Evolutionary conservation across 2,113 vertebrate genomes (phyloP), one percentile per base, ranked within the genome.

Genomic region (Sphaerodactylus townsendi): DNA sequence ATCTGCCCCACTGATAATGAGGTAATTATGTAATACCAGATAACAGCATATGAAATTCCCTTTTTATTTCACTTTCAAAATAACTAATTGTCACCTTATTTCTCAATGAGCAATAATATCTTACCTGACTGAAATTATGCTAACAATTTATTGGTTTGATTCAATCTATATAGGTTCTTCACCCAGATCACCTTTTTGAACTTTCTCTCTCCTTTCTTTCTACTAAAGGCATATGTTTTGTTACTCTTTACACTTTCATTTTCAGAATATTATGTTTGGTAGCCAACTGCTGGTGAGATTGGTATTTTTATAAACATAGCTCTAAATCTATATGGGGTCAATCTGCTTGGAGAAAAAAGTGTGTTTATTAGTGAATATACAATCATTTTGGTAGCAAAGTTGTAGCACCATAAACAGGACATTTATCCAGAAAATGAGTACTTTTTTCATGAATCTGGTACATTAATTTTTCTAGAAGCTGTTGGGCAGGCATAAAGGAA

Each of bases 31-130:
- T 39, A 84, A 62, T 39, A 30, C 53, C 56, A 13, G n/a, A 62
- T 62, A 59, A 56, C 70, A 77, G 50, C 50, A 8, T 46, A 14
- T 53, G 71, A 21, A 78, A 76, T 78, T 84, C 65, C 68, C 56
- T 62, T 78, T 71, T 71, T 77, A 78, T 70, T 71, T 39, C 83
- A 78, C 78, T 71, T 78, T 78, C 50, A 30, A 82, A 41, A 82
- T 74, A 74, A 74, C 81, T 64, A 82, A 82, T 82, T 74, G 70
- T 74, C 53, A 82, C 35, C 70, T 82, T 82, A 44, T 77, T 77
- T 77, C 46, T 50, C 46, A 77, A 78, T 78, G 77, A 78, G 39
- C 65, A 84, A 62, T n/a, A 62, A 84, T 64, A 78, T 84, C 70
- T 30, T 78, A 30, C 75, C 53, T 84, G 39, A 84, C 83, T 71